phyloP scores from a whole-genome alignment of 1,140 invertebrate genomes.

The Tetramorium alpestre region DNA sequence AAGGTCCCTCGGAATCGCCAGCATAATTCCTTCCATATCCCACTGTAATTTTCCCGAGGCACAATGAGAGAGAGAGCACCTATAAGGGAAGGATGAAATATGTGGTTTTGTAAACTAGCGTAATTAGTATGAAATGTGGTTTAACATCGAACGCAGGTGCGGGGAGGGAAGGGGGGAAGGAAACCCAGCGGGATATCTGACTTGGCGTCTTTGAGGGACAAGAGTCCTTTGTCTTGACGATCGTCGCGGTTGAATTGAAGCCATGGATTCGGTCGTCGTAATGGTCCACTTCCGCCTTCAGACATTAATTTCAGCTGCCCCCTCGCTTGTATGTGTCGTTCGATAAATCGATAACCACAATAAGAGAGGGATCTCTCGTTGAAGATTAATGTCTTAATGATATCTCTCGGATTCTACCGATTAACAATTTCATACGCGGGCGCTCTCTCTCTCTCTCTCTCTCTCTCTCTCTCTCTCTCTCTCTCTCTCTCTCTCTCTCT shows the following conservation, averaged over 20 bases:
- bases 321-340: constrained; percentile 6
- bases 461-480: no score
- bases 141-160: constrained; percentile 28
- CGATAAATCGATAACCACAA: constrained; percentile 57
- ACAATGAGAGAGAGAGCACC: not conserved
- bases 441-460: no score
- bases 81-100: constrained; percentile 4
- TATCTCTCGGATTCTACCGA: not conserved
- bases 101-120: constrained; percentile 30
- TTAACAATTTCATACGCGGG: not conserved
- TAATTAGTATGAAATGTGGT: constrained; percentile 48
- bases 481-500: no score
- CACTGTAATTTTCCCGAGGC: not conserved
- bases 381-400: constrained; percentile 57
- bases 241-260: constrained; percentile 54
- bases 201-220: constrained; percentile 54
- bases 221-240: constrained; percentile 54
- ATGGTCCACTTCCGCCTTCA: constrained; percentile 44
- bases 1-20: not conserved
- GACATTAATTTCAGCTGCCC: constrained; percentile 48
- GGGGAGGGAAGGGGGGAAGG: not conserved
- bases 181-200: constrained; percentile 44
- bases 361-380: constrained; percentile 44
- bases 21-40: not conserved
- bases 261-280: constrained; percentile 56